phyloP scores from a whole-genome alignment of 1,140 invertebrate species.

The Megalopta genalis region DNA sequence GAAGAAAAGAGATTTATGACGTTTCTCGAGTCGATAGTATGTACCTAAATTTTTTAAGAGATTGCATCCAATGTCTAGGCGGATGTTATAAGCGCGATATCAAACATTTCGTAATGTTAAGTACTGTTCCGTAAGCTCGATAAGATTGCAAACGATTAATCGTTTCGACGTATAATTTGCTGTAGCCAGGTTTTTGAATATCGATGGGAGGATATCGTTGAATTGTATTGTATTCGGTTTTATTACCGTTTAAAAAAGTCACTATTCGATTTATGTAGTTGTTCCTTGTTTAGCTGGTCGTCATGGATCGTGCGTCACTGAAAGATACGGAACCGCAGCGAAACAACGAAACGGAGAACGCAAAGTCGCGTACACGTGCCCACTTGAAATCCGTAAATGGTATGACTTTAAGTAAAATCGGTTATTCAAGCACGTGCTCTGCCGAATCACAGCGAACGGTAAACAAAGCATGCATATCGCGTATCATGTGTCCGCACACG shows the following conservation, averaged over 20 bases:
- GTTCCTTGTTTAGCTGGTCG: not conserved
- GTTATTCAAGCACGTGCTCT: conserved; percentile 50
- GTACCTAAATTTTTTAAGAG: conserved; percentile 24
- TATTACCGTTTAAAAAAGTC: conserved; percentile 17
- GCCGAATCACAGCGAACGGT: conserved; percentile 42
- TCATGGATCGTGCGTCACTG: not conserved
- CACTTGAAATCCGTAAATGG: not conserved
- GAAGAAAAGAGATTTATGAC: conserved; percentile 7
- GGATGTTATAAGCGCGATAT: not conserved
- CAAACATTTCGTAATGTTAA: not conserved
- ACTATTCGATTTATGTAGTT: not conserved
- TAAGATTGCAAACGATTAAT: not conserved
- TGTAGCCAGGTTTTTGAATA: not conserved
- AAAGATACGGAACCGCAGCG: not conserved
- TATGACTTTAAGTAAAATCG: not conserved
- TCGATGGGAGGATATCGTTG: no score
- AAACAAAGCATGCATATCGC: conserved; percentile 52
- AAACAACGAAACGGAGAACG: not conserved
- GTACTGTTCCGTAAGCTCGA: not conserved
- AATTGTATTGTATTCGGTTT: not conserved
- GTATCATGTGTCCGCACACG: conserved; percentile 26
- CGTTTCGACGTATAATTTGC: not conserved
- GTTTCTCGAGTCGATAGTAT: conserved; percentile 23
- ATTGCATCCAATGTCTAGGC: conserved; percentile 23
- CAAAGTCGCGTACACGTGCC: not conserved